phyloP scores from a whole-genome alignment of 2,888 invertebrate species.

The Apamea crenata region DNA sequence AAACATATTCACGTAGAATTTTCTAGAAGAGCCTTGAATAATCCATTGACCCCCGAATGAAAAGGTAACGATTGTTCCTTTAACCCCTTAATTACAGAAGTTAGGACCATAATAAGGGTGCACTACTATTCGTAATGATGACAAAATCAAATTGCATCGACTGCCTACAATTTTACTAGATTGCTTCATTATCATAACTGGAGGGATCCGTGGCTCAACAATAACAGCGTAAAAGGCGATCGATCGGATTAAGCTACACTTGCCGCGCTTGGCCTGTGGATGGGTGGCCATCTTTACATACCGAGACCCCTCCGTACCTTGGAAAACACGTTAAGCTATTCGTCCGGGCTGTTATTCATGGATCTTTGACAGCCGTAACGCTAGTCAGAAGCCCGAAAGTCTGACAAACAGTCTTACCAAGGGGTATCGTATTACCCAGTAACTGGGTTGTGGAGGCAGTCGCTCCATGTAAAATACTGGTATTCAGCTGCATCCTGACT shows the following conservation, averaged over 20 bases:
- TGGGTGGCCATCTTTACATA: neutral
- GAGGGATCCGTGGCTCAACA: neutral
- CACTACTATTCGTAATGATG: neutral
- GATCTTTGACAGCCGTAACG: neutral
- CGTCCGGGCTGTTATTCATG: neutral
- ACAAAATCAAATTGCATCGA: neutral
- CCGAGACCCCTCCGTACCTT: neutral
- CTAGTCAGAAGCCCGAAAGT: neutral
- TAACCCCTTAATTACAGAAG: neutral
- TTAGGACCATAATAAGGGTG: neutral
- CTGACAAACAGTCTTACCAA: neutral
- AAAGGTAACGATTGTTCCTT: neutral
- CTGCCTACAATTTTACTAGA: neutral
- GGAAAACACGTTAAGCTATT: neutral
- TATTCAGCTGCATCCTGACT: neutral
- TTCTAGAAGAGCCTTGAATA: constrained; percentile 35
- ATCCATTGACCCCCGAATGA: neutral
- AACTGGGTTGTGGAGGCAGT: neutral
- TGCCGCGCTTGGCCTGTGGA: neutral
- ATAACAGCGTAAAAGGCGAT: no score
- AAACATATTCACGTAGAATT: constrained; percentile 10
- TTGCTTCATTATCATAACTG: neutral
- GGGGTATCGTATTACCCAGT: neutral
- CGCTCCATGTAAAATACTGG: neutral
- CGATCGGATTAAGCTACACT: neutral